Percentiles rank a stretch among this genome's conserved stretches.
Evolutionary conservation across 2,113 vertebrate genomes (phyloP).

Genomic region (Nibea albiflora): DNA sequence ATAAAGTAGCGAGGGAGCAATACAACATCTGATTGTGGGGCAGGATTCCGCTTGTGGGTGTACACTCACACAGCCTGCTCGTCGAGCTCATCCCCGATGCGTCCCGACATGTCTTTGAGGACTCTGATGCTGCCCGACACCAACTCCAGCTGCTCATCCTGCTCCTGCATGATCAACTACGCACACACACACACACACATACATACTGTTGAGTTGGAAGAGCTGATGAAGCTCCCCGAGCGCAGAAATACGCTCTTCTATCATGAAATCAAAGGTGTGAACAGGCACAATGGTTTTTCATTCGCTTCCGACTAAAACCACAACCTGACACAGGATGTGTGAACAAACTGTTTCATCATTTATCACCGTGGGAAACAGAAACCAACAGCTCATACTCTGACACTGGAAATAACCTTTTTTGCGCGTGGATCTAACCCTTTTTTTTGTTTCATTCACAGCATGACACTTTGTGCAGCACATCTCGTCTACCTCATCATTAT

Average conservation of each 20-base stretch:
- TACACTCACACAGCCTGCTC: constrained; percentile 86
- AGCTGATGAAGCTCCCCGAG: background rate
- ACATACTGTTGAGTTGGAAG: too few species aligned
- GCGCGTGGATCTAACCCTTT: background rate
- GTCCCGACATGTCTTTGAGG: constrained; percentile 87
- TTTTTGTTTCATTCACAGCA: constrained; percentile 1
- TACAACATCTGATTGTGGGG: background rate
- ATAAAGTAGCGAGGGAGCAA: too few species aligned
- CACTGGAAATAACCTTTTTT: background rate
- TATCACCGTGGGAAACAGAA: constrained; percentile 27
- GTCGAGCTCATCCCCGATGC: constrained; percentile 87
- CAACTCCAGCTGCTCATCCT: constrained; percentile 88
- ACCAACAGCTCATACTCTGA: background rate
- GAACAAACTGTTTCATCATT: constrained; percentile 3
- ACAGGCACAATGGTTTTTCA: background rate
- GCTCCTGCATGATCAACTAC: constrained; percentile 87
- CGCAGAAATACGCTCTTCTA: background rate
- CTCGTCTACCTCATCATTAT: background rate
- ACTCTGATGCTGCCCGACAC: constrained; percentile 87
- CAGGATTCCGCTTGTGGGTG: too few species aligned
- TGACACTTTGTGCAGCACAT: background rate
- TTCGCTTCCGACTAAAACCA: constrained; percentile 6
- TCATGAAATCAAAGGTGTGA: background rate
- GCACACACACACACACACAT: constrained; percentile 33
- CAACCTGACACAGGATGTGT: constrained; percentile 40